phyloP scores from a whole-genome alignment of 2,797 vertebrate species.

The Pantherophis vulpinus region DNA sequence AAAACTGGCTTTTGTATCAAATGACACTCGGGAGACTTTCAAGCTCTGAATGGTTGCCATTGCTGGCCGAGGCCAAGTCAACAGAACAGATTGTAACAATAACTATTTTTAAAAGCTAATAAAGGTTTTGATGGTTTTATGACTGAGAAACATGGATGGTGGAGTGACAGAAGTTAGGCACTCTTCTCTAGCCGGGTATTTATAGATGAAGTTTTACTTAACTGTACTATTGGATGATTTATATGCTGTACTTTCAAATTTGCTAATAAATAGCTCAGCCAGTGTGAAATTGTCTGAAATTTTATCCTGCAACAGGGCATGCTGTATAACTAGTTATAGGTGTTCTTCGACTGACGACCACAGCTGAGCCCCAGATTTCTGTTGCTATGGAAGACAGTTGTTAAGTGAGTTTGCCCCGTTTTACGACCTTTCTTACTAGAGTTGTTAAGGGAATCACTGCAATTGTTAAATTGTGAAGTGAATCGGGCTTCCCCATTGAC shows the following conservation, averaged over 20 bases:
- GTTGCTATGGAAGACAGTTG: not conserved
- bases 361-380: not conserved
- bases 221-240: conserved; percentile 1
- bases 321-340: not conserved
- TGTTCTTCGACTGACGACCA: not conserved
- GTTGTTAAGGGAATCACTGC: not conserved
- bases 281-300: not conserved
- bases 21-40: not conserved
- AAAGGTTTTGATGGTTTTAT: not conserved
- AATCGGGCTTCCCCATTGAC: not conserved
- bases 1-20: not conserved
- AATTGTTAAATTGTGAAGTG: not conserved
- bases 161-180: not conserved
- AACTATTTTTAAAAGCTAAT: conserved; percentile 12
- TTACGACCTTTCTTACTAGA: not conserved
- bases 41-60: conserved; percentile 6
- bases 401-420: not conserved
- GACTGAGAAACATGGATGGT: not conserved
- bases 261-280: not conserved
- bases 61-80: not conserved
- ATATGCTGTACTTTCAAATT: not conserved
- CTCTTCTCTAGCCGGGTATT: not conserved
- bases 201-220: not conserved
- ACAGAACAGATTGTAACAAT: conserved; percentile 16
- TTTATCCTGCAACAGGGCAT: not conserved